Conservation (phyloP, 53 echinoderm and acorn worm genomes). For the Holothuria leucospilota region DNA sequence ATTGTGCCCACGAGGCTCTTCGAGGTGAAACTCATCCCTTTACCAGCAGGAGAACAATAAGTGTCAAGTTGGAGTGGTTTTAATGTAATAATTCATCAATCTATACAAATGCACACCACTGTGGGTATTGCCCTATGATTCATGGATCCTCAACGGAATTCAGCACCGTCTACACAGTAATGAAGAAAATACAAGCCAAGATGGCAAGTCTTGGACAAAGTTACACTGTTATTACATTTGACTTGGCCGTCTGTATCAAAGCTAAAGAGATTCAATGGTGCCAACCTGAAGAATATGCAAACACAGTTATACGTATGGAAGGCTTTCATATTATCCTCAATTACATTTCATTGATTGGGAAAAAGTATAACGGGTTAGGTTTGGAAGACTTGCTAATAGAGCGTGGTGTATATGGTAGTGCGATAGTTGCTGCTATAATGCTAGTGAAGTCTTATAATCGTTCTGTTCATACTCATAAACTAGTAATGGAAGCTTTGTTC, state of each 20-base stretch:
- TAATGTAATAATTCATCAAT: conserved; percentile 44
- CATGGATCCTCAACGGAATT: conserved; percentile 39
- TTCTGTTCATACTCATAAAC: background rate
- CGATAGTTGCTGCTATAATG: background rate
- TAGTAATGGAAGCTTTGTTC: conserved; percentile 5
- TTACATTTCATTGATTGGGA: background rate
- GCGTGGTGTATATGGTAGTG: background rate
- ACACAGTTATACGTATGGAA: conserved; percentile 27
- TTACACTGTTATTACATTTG: conserved; percentile 2
- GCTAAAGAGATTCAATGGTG: conserved; percentile 54
- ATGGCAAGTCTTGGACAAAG: conserved; percentile 4
- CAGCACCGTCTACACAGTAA: conserved; percentile 51
- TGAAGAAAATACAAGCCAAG: conserved; percentile 46
- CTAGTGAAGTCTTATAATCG: conserved; percentile 8
- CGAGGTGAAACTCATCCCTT: conserved; percentile 3
- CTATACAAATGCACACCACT: conserved; percentile 22
- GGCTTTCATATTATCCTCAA: conserved; percentile 1
- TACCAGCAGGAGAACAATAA: background rate
- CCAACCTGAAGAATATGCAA: conserved; percentile 39
- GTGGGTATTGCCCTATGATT: conserved; percentile 55
- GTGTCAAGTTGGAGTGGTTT: conserved; percentile 46
- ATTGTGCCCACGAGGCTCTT: conserved; percentile 32
- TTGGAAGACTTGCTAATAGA: conserved; percentile 24
- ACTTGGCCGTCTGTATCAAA: no score
- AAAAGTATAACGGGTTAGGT: background rate